Evolutionary conservation across 2,113 vertebrate genomes (phyloP), one percentile per base, ranked within the genome.

Genomic region (Datnioides undecimradiatus): DNA sequence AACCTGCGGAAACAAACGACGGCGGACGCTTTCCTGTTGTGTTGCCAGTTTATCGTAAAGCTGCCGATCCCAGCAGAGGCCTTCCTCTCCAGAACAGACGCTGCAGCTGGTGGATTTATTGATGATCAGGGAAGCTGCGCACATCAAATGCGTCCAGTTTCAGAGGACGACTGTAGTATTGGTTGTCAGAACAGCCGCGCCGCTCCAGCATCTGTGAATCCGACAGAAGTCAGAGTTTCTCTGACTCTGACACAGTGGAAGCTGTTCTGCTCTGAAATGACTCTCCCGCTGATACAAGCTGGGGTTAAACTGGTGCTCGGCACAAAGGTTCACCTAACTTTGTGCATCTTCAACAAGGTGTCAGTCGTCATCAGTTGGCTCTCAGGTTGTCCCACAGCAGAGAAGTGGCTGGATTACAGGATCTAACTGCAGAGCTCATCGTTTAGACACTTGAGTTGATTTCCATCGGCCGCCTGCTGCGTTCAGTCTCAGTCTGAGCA

Each of bases 41-140:
- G 13, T 21, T 45, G 57, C 67, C 36, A 63, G 59, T 82, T 55
- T 12, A 57, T 11, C 64, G 49, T n/a, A 29, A 71, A 45, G 38
- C 58, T 49, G 64, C 64, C 46, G 51, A 41, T 43, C 49, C 48
- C 33, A 16, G 25, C 31, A 3, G 23, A 40, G 17, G 21, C 40
- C 57, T 21, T 5, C 25, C 52, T 66, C 25, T 14, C 21, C n/a
- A n/a, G n/a, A 58, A 46, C 8, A 25, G 3, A 69, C 43, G 27
- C 19, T 38, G 33, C 11, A 23, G 4, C n/a, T n/a, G 8, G 2
- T 62, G 45, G 31, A 29, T 9, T 55, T 11, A 38, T 12, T 40
- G 11, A 49, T 23, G 33, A 25, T 17, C 13, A 33, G 48, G 5
- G 38, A 55, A 21, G 52, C 2, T 31, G 41, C 1, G 2, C 21